Percentiles rank a stretch among this genome's conserved stretches.
These are phyloP conservation scores for Phaonia tiefii DNA, from an alignment of 2,888 invertebrate species.

Conservation along the genomic window DNA sequence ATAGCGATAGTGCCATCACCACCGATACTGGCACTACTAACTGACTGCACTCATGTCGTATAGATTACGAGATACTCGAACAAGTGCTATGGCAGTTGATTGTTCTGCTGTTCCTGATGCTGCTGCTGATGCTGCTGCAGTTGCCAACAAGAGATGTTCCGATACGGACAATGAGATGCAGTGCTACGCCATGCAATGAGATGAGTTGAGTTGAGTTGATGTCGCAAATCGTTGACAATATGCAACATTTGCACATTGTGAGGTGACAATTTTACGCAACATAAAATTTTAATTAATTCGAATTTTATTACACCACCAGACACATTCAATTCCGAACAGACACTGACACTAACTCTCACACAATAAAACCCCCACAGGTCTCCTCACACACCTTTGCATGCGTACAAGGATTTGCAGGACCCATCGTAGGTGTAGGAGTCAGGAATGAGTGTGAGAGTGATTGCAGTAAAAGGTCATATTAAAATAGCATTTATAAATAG, in stretches of 20 bases:
- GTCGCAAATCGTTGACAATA: constrained; percentile 65
- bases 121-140: neutral
- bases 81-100: neutral
- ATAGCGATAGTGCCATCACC: constrained; percentile 2
- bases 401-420: constrained; percentile 14
- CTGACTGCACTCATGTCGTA: constrained; percentile 18
- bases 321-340: constrained; percentile 44
- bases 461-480: constrained; percentile 54
- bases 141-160: neutral
- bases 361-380: constrained; percentile 35
- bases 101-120: neutral
- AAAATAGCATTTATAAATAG: constrained; percentile 62
- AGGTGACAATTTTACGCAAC: constrained; percentile 70
- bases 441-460: constrained; percentile 66
- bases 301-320: constrained; percentile 67
- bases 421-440: neutral
- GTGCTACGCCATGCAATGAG: neutral
- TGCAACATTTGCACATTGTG: constrained; percentile 66
- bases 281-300: constrained; percentile 75
- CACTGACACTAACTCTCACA: constrained; percentile 8
- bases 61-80: constrained; percentile 25
- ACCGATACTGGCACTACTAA: constrained; percentile 1
- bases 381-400: constrained; percentile 55
- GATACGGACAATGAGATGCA: neutral
- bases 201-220: constrained; percentile 47